Evolutionary conservation across 2,113 vertebrate species (phyloP).

Genomic region (Aplodontia rufa): DNA sequence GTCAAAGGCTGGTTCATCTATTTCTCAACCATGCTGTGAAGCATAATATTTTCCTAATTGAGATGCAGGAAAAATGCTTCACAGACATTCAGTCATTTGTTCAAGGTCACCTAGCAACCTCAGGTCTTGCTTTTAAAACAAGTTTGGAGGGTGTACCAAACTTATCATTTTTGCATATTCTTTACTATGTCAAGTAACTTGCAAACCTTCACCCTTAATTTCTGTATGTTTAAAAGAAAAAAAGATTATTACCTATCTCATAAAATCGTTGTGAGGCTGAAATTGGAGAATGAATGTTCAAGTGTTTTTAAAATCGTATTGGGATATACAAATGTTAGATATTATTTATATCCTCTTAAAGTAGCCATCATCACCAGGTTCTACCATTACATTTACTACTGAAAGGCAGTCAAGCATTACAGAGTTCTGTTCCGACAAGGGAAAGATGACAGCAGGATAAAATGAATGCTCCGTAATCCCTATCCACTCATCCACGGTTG

Average conservation of each 20-base stretch:
- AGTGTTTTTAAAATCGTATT: conserved; percentile 60
- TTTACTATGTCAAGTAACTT: conserved; percentile 28
- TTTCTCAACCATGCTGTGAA: neutral
- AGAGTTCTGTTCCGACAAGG: conserved; percentile 63
- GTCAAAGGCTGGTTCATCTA: neutral
- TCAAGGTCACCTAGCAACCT: neutral
- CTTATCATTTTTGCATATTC: neutral
- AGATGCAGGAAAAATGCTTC: conserved; percentile 6
- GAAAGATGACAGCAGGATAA: conserved; percentile 69
- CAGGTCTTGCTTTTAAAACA: neutral
- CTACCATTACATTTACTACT: conserved; percentile 56
- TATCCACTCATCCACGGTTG: conserved; percentile 31
- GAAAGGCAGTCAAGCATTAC: conserved; percentile 65
- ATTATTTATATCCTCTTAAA: conserved; percentile 73
- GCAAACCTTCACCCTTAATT: neutral
- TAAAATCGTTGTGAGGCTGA: conserved; percentile 30
- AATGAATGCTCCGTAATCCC: conserved; percentile 68
- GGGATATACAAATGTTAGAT: conserved; percentile 43
- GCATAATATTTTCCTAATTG: neutral
- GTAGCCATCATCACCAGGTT: conserved; percentile 58
- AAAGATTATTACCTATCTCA: neutral
- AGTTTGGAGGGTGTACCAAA: neutral
- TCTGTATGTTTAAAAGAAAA: neutral
- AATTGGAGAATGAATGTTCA: conserved; percentile 44
- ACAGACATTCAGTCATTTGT: neutral